phyloP scores from a whole-genome alignment of 2,113 vertebrate genomes.

The Calyptommatus sinebrachiatus region DNA sequence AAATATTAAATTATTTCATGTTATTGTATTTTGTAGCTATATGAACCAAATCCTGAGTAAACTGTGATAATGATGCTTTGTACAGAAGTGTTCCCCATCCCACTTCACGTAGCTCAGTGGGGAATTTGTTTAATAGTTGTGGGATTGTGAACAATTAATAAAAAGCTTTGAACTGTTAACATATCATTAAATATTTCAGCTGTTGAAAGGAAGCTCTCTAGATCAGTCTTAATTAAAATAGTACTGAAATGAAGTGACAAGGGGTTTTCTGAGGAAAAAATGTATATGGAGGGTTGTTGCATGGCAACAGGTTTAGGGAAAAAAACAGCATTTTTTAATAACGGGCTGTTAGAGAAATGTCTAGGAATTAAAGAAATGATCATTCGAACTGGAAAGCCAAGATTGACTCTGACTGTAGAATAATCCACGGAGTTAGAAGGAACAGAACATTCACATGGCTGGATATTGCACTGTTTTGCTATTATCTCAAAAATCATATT shows the following conservation, averaged over 20 bases:
- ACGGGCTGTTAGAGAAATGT: neutral
- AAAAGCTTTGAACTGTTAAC: constrained; percentile 27
- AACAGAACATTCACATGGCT: too few species aligned
- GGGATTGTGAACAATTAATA: constrained; percentile 40
- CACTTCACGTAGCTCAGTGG: constrained; percentile 39
- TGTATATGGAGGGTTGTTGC: neutral
- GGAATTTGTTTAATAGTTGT: constrained; percentile 20
- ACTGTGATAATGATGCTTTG: constrained; percentile 24
- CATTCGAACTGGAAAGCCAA: neutral
- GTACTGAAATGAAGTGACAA: constrained; percentile 14
- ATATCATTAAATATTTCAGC: constrained; percentile 21
- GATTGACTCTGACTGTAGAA: too few species aligned
- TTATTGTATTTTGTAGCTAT: neutral
- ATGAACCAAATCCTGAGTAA: neutral
- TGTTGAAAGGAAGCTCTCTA: constrained; percentile 39
- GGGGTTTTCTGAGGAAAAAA: constrained; percentile 24
- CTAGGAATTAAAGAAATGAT: constrained; percentile 5
- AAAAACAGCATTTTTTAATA: neutral
- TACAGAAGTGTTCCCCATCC: neutral
- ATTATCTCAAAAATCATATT: too few species aligned
- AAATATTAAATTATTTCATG: neutral
- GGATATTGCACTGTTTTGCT: too few species aligned
- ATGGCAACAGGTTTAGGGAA: constrained; percentile 16
- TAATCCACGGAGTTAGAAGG: too few species aligned
- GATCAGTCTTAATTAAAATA: constrained; percentile 52